Percentiles rank a stretch among this genome's conserved stretches.
phyloP scores from a whole-genome alignment of 2,888 invertebrate genomes.

The Drosophila fungiperda region DNA sequence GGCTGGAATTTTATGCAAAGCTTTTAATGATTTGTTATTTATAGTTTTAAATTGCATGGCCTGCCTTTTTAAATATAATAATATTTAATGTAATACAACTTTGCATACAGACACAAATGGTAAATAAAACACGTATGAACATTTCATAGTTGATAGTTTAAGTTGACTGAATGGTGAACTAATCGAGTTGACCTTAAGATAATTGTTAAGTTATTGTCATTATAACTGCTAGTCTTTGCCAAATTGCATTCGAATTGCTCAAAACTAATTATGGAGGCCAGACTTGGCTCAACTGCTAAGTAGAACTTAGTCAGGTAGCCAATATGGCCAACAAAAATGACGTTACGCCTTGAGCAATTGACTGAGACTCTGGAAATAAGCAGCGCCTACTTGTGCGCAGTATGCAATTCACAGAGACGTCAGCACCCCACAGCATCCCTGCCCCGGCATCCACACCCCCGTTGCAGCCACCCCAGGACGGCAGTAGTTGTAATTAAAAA shows the following conservation, averaged over 20 bases:
- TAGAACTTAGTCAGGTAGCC: conserved; percentile 17
- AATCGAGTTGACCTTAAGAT: conserved; percentile 3
- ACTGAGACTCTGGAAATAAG: conserved; percentile 67
- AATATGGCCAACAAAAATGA: conserved; percentile 22
- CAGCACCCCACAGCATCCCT: conserved; percentile 17
- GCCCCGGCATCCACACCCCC: conserved; percentile 16
- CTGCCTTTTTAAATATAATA: background rate
- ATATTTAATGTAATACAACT: background rate
- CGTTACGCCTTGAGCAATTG: conserved; percentile 48
- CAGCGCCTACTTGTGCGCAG: conserved; percentile 42
- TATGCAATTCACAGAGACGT: conserved; percentile 40
- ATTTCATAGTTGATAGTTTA: background rate
- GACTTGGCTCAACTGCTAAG: conserved; percentile 6
- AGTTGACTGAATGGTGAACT: conserved; percentile 4
- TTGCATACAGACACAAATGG: background rate
- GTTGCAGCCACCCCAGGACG: conserved; percentile 30
- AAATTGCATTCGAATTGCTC: background rate
- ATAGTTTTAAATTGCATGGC: background rate
- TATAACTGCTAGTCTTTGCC: background rate
- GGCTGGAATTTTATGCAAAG: background rate
- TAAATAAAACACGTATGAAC: background rate
- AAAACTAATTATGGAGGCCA: conserved; percentile 4
- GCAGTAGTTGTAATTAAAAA: conserved; percentile 76
- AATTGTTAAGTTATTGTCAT: conserved; percentile 14
- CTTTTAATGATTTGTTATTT: background rate